A percentile compares a stretch with the other conserved stretches of the same genome.
Evolutionary conservation across 2,113 vertebrate species (phyloP).

Genomic region (Phyllopteryx taeniolatus): DNA sequence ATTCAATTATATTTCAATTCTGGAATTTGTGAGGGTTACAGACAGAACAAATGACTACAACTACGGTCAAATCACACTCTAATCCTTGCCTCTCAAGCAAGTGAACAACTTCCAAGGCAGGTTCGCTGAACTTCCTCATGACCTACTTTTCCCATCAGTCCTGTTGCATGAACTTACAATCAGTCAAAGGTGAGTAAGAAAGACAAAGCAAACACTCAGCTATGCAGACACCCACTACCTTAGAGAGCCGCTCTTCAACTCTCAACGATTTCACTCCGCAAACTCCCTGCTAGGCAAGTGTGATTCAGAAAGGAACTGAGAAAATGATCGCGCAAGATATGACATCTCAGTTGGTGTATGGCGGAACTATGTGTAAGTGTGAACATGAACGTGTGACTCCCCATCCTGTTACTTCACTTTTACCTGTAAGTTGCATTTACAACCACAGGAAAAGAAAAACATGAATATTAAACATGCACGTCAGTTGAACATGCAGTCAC

Average conservation of each 20-base stretch:
- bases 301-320: constrained; percentile 30
- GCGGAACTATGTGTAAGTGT: background rate
- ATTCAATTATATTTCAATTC: background rate
- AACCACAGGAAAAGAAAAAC: background rate
- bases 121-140: constrained; percentile 47
- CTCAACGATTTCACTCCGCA: constrained; percentile 22
- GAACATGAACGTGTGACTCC: constrained; percentile 1
- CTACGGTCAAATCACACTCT: background rate
- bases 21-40: background rate
- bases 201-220: constrained; percentile 38
- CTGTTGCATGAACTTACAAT: constrained; percentile 36
- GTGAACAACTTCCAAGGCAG: constrained; percentile 32
- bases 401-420: constrained; percentile 7
- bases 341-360: background rate
- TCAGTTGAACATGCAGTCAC: background rate
- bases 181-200: constrained; percentile 23
- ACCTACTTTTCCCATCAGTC: constrained; percentile 49
- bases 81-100: constrained; percentile 10
- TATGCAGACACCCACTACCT: constrained; percentile 31
- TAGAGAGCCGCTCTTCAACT: constrained; percentile 8
- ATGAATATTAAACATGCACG: background rate
- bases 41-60: constrained; percentile 2
- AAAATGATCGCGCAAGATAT: background rate
- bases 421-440: background rate
- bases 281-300: constrained; percentile 20